phyloP scores from a whole-genome alignment of 2,888 invertebrate species.

The Volucella zonaria region DNA sequence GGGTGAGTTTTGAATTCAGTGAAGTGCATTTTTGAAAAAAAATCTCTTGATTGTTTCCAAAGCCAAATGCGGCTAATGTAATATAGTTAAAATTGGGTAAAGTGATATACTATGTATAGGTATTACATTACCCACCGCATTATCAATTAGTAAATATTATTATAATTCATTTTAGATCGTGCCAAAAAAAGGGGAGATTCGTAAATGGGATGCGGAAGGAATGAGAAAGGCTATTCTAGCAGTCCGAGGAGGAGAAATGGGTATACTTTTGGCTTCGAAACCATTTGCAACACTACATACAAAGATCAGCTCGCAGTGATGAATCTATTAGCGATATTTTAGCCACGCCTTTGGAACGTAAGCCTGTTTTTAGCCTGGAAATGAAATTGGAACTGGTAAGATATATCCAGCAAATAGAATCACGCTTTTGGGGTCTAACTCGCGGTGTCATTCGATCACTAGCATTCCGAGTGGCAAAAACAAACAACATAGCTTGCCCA shows the following conservation, averaged over 20 bases:
- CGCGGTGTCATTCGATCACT: too few species aligned
- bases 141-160: constrained; percentile 1
- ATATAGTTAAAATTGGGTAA: constrained; percentile 14
- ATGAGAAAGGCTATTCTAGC: not conserved
- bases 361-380: not conserved
- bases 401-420: constrained; percentile 51
- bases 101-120: too few species aligned
- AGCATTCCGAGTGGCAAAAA: too few species aligned
- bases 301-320: too few species aligned
- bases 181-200: constrained; percentile 1
- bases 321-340: too few species aligned
- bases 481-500: constrained; percentile 8
- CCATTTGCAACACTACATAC: too few species aligned
- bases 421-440: too few species aligned
- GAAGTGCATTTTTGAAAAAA: not conserved
- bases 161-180: constrained; percentile 2
- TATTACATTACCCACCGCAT: too few species aligned
- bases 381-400: constrained; percentile 33
- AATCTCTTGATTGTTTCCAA: not conserved
- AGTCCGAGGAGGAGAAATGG: too few species aligned
- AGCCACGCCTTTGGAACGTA: not conserved
- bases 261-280: too few species aligned
- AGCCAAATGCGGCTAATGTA: constrained; percentile 30
- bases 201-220: constrained; percentile 5
- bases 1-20: too few species aligned